Conservation (phyloP, 1,140 invertebrate genomes). For the Nixonia krombeini region DNA sequence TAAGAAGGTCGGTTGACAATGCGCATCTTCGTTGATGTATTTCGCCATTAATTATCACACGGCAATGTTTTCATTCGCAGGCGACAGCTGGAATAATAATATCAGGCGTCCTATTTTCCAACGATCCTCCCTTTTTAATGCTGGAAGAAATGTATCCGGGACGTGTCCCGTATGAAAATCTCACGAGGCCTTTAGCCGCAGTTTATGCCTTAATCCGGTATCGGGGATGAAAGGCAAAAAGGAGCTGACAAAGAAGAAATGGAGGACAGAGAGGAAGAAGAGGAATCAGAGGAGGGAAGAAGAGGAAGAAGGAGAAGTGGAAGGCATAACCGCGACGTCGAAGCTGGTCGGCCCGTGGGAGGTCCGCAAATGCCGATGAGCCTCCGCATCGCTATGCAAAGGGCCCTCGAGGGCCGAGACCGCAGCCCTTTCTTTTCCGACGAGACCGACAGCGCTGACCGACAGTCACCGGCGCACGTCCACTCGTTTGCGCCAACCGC, state of each 20-base stretch:
- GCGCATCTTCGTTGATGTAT: no score
- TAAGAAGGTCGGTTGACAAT: no score
- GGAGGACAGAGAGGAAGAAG: conserved; percentile 29
- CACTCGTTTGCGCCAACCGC: no score
- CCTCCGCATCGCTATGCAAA: conserved; percentile 60
- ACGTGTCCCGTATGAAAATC: not conserved
- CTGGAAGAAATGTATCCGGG: no score
- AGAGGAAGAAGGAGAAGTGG: conserved; percentile 34
- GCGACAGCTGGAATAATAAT: no score
- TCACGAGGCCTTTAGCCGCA: not conserved
- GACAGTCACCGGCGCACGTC: conserved; percentile 29
- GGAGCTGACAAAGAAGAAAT: conserved; percentile 20
- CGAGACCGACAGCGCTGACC: conserved; percentile 49
- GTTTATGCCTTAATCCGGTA: conserved; percentile 38
- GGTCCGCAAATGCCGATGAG: conserved; percentile 61
- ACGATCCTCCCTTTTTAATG: no score
- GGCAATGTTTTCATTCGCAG: no score
- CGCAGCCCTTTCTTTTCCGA: conserved; percentile 50
- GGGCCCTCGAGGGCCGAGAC: conserved; percentile 58
- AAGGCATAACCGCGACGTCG: conserved; percentile 47
- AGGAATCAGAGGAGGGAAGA: no score
- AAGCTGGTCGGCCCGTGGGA: conserved; percentile 60
- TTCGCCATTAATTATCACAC: no score
- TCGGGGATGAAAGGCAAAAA: conserved; percentile 1
- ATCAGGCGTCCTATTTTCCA: no score